Conservation (phyloP, 2,797 vertebrate genomes). For the Catamblyrhynchus diadema region DNA sequence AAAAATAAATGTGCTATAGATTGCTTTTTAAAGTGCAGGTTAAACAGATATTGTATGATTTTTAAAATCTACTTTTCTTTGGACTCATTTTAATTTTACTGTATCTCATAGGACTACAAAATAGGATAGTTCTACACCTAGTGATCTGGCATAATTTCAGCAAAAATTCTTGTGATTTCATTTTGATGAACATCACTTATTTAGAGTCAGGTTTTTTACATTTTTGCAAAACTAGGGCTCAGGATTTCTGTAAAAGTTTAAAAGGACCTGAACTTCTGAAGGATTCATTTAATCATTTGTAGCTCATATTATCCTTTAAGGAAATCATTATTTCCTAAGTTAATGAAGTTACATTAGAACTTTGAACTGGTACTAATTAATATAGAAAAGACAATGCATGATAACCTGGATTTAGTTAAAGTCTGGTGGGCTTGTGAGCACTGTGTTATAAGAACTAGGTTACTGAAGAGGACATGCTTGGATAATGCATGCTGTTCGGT, state of each 20-base stretch:
- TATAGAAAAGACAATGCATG: neutral
- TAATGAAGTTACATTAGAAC: slow-evolving; percentile 5
- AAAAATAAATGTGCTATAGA: neutral
- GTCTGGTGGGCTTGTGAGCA: neutral
- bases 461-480: neutral
- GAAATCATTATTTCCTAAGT: neutral
- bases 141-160: neutral
- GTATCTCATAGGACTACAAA: neutral
- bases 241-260: neutral
- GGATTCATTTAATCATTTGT: neutral
- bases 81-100: neutral
- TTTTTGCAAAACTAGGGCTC: neutral
- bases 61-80: neutral
- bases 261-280: neutral
- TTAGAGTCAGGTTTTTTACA: neutral
- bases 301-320: neutral
- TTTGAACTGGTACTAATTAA: neutral
- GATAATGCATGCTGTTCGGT: neutral
- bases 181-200: neutral
- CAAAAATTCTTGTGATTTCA: neutral
- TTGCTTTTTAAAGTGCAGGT: neutral
- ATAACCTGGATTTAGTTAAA: neutral
- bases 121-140: neutral
- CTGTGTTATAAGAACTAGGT: neutral
- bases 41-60: neutral